Base-by-base conservation (phyloP, 2,888 invertebrate genomes). In the Lithophane socia region DNA sequence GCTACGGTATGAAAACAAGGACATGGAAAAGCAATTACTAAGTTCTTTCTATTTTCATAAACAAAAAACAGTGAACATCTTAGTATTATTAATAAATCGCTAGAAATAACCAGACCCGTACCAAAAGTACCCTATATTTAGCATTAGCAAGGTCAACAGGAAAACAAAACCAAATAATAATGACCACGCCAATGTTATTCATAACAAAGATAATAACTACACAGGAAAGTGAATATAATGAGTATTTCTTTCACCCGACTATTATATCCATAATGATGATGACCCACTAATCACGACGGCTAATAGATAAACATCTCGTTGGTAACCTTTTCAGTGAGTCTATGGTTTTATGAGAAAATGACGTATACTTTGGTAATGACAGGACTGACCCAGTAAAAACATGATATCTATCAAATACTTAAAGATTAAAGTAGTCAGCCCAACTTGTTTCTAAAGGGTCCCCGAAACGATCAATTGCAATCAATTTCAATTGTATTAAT, bases 261-360 rank as follows among this genome's bases (percentile, higher is more conserved):
- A 63, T 54, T 67, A 69, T 80, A 52, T 73, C 67, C 64, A 49
- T 83, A 85, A 85, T 82, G 86, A 85, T 85, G 77, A 83, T 83
- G 77, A 69, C 37, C 21, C 73, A 49, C 49, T 65, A 75, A 75
- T 71, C n/a, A 80, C 44, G 52, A 9, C 56, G 10, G 58, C 68
- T 71, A 64, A 67, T 79, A 60, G 71, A 85, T 71, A 69, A 66
- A 69, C 29, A 63, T 73, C 52, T 58, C 65, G 29, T 72, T 84
- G 16, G 67, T 74, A 24, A 54, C 44, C 4, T 13, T 73, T 56
- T 58, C 58, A 44, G 56, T 73, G 9, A 12, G 52, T 44, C 24
- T 10, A n/a, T 56, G 8, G 58, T 64, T 52, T 9, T 9, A 56
- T 58, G 18, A 64, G 18, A 7, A 44, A 29, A 52, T 52, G 0